Evolutionary conservation across 2,888 invertebrate genomes (phyloP).

Genomic region (Heliconius cydno): DNA sequence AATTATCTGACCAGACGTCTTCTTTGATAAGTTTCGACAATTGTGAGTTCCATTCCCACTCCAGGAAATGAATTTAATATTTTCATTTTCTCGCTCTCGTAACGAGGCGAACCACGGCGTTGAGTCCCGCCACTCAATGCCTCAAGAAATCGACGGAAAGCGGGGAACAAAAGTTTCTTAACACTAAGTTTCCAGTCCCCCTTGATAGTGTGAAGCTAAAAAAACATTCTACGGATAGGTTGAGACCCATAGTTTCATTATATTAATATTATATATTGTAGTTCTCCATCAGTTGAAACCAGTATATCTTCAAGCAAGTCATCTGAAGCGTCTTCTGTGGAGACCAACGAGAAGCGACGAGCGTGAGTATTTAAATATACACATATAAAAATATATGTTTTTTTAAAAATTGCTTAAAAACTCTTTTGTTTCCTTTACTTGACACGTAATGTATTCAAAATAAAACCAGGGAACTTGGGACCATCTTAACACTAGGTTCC

Average conservation of each 20-base stretch:
- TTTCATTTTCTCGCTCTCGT: too few relatives aligned
- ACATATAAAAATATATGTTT: neutral
- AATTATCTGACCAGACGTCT: too few relatives aligned
- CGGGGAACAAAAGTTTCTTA: too few relatives aligned
- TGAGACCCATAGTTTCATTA: too few relatives aligned
- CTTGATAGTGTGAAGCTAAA: neutral
- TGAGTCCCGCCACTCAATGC: too few relatives aligned
- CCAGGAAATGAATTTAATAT: too few relatives aligned
- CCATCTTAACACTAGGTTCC: neutral
- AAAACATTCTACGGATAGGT: too few relatives aligned
- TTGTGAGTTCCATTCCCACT: too few relatives aligned
- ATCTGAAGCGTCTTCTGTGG: conserved; percentile 62
- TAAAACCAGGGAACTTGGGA: neutral
- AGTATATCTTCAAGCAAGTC: conserved; percentile 49
- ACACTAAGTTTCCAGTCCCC: neutral
- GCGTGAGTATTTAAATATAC: conserved; percentile 52
- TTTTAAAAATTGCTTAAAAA: neutral
- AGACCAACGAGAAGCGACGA: conserved; percentile 57
- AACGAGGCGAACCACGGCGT: too few relatives aligned
- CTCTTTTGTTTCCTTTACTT: neutral
- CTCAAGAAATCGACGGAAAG: too few relatives aligned
- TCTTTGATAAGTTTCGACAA: too few relatives aligned
- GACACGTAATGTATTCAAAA: neutral
- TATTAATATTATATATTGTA: conserved; percentile 8
- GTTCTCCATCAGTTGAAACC: conserved; percentile 49